Conservation (phyloP, 2,113 vertebrate genomes). For the Aphyosemion australe region DNA sequence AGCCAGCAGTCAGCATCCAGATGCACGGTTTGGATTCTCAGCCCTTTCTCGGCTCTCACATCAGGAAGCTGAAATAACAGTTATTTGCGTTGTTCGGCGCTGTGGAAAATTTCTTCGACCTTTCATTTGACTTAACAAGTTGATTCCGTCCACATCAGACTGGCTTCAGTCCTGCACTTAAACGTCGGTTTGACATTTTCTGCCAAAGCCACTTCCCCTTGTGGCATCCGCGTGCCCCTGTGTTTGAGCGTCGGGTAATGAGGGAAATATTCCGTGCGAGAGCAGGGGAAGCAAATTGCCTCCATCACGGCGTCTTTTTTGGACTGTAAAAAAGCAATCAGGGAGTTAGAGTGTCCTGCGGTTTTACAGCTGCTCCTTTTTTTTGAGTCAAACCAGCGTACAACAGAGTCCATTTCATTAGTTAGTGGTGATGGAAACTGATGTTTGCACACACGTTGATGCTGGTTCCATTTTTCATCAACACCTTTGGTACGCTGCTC, state of each 20-base stretch:
- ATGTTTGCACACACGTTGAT: constrained; percentile 12
- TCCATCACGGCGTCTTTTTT: constrained; percentile 50
- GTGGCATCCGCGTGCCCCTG: constrained; percentile 59
- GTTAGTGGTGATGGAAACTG: constrained; percentile 11
- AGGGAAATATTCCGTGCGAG: constrained; percentile 59
- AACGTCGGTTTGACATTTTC: constrained; percentile 64
- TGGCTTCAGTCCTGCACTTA: constrained; percentile 60
- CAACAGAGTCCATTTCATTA: constrained; percentile 21
- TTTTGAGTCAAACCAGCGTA: constrained; percentile 36
- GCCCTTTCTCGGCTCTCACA: constrained; percentile 11
- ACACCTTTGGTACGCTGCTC: constrained; percentile 3
- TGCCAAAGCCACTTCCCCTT: constrained; percentile 74
- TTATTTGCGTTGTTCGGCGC: constrained; percentile 28
- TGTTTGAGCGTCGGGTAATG: constrained; percentile 60
- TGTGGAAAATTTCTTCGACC: constrained; percentile 69
- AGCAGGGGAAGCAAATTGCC: constrained; percentile 55
- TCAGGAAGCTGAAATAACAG: constrained; percentile 41
- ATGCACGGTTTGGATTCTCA: constrained; percentile 1
- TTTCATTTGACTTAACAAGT: constrained; percentile 76
- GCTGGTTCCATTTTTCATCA: constrained; percentile 1
- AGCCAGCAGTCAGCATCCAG: constrained; percentile 14
- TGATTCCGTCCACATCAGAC: constrained; percentile 67
- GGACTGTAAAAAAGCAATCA: constrained; percentile 56
- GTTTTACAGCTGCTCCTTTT: constrained; percentile 34
- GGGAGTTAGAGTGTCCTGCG: constrained; percentile 30